These are phyloP conservation scores for Cotesia typhae DNA, from an alignment of 1,140 invertebrate genomes.

Conservation along the genomic window DNA sequence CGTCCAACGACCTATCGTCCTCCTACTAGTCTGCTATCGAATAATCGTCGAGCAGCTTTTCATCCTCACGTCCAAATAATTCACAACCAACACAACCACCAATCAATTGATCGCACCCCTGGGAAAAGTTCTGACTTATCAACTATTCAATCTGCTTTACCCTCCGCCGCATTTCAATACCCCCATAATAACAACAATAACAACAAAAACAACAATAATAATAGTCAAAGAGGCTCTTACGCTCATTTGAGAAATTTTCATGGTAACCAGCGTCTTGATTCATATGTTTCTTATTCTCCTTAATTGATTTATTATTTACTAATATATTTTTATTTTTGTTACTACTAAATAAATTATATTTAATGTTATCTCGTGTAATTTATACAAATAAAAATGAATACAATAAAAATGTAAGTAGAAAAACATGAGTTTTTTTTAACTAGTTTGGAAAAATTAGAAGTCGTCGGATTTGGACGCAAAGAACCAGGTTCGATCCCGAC, in stretches of 20 bases:
- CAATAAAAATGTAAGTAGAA: too few relatives aligned
- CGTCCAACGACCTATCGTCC: constrained; percentile 61
- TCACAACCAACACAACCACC: constrained; percentile 20
- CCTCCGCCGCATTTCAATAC: constrained; percentile 9
- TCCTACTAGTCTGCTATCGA: too few relatives aligned
- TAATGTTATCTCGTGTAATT: too few relatives aligned
- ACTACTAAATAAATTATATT: too few relatives aligned
- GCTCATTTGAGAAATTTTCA: constrained; percentile 49
- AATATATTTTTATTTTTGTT: too few relatives aligned
- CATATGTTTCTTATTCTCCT: constrained; percentile 43
- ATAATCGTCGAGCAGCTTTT: constrained; percentile 40
- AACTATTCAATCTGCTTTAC: constrained; percentile 25
- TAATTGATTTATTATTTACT: constrained; percentile 13
- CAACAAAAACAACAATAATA: constrained; percentile 21
- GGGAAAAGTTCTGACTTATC: constrained; percentile 42
- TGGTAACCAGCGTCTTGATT: constrained; percentile 48
- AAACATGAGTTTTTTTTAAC: too few relatives aligned
- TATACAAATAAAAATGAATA: neutral
- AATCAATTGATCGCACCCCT: constrained; percentile 54
- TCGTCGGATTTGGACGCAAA: too few relatives aligned
- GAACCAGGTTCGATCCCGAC: too few relatives aligned
- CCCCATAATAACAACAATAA: constrained; percentile 34
- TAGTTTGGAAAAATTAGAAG: too few relatives aligned
- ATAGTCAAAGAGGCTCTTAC: constrained; percentile 40
- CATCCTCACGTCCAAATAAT: constrained; percentile 56